Evolutionary conservation across 2,797 vertebrate species (phyloP).

Genomic region (Gambusia yucatana): DNA sequence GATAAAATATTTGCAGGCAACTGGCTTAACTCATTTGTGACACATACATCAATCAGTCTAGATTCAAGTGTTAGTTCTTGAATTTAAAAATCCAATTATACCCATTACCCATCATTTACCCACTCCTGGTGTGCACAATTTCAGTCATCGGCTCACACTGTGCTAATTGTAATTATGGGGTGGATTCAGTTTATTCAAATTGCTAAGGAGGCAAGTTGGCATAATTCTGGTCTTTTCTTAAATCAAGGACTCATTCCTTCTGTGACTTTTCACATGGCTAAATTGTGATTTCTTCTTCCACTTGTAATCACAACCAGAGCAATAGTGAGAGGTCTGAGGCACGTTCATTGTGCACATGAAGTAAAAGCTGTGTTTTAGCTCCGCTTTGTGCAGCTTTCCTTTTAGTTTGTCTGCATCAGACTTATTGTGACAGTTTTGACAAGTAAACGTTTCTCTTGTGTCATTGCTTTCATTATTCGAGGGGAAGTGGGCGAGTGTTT

Average conservation of each 20-base stretch:
- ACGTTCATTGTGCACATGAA: constrained; percentile 17
- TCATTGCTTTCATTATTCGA: constrained; percentile 47
- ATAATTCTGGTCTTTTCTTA: constrained; percentile 81
- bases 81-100: constrained; percentile 87
- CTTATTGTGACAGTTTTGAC: constrained; percentile 57
- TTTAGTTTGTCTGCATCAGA: constrained; percentile 41
- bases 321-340: constrained; percentile 13
- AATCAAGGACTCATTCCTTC: constrained; percentile 75
- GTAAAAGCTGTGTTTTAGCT: constrained; percentile 29
- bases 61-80: constrained; percentile 84
- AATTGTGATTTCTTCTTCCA: constrained; percentile 63
- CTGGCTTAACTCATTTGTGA: constrained; percentile 72
- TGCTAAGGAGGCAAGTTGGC: constrained; percentile 83
- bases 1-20: constrained; percentile 77
- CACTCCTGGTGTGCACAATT: constrained; percentile 84
- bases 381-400: constrained; percentile 22
- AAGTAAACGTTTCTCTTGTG: constrained; percentile 57
- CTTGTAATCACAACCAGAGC: constrained; percentile 43
- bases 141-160: constrained; percentile 86
- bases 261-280: constrained; percentile 56
- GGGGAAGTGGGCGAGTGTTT: constrained; percentile 41
- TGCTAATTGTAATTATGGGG: constrained; percentile 89
- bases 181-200: constrained; percentile 85
- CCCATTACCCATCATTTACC: constrained; percentile 84
- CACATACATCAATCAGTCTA: constrained; percentile 80